Evolutionary conservation across 92 coral and sea anemone genomes (phyloP), one percentile per base, ranked within the genome.

Genomic region (Paramuricea clavata): DNA sequence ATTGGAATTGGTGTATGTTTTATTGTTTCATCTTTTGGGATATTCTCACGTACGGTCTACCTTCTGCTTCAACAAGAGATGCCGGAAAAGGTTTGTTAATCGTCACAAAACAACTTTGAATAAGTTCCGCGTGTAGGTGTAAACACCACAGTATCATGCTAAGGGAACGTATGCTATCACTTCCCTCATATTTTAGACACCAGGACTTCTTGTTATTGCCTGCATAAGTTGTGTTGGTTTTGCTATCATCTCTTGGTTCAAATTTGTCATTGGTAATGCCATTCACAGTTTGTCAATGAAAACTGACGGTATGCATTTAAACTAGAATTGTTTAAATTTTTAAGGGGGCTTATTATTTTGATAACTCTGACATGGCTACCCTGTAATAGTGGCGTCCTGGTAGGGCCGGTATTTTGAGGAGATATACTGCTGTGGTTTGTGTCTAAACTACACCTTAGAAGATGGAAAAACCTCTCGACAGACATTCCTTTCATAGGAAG

Each of bases 271-370:
- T 50, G 98, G 94, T 0, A 86, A 80, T 44, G 92, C 92, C 76
- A 88, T 93, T 15, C 94, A 91, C 89, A 97, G 99, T 69, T 86
- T 91, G 77, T 75, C 99, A 5, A 85, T 97, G 98, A 91, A 85
- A 85, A 90, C 92, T 10, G 99, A 97, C 74, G 99, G 99, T 97
- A 91, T 76, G 93, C 27, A 2, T 16, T 34, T 49, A 31, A 54
- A 74, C 30, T 74, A 12, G 13, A 10, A 10, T 47, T 47, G 17
- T 47, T 47, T 9, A 6, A 12, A 15, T 47, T 28, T 12, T 28
- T 16, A 43, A 15, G 3, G 22, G 34, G 31, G 16, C 32, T n/a
- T n/a, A n/a, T 22, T 13, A 27, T 65, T 13, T 65, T 27, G 17
- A 17, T 27, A 13, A 22, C 72, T 2, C 28, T 22, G 50, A 35